Evolutionary conservation across 2,797 vertebrate genomes (phyloP).

Genomic region (Acridotheres tristis): DNA sequence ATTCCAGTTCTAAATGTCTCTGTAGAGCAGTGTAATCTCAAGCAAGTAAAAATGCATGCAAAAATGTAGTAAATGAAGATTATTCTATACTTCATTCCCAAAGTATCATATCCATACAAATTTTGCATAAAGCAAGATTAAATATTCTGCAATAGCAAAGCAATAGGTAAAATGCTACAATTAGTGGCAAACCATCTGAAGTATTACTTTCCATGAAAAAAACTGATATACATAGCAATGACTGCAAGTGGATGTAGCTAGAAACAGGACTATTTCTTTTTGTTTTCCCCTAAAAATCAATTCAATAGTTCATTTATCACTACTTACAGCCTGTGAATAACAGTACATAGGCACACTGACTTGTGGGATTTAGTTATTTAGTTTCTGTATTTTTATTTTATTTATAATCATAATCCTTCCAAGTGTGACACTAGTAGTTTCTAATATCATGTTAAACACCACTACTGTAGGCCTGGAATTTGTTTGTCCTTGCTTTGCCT

Average conservation of each 20-base stretch:
- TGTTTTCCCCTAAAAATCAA: background rate
- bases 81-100: background rate
- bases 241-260: background rate
- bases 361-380: background rate
- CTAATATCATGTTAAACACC: background rate
- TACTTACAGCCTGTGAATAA: background rate
- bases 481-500: conserved; percentile 29
- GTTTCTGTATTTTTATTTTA: background rate
- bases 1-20: background rate
- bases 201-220: background rate
- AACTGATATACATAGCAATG: background rate
- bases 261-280: background rate
- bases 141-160: background rate
- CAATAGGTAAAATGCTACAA: conserved; percentile 1
- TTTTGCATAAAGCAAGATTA: background rate
- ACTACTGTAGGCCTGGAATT: conserved; percentile 25
- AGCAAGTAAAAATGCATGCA: background rate
- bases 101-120: background rate
- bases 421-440: background rate
- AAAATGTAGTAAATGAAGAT: background rate
- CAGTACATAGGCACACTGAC: background rate
- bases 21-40: background rate
- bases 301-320: background rate
- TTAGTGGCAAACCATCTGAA: background rate
- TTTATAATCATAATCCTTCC: background rate